Percentiles rank a stretch among this genome's conserved stretches.
Conservation (phyloP, 2,888 invertebrate genomes). For the Lithophane ornitopus region DNA sequence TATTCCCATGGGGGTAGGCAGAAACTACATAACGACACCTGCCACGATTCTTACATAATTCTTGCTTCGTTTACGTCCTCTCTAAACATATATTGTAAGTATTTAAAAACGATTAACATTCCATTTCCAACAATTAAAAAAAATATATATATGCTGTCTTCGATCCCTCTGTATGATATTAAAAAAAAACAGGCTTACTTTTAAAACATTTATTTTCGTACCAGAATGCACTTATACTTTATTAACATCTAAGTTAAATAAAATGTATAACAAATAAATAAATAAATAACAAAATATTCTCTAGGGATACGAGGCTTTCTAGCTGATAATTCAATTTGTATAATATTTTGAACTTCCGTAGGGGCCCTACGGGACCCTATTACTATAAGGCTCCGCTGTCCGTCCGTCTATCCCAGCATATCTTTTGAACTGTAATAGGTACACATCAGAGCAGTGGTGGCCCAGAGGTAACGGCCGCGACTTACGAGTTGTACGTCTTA, state of each 20-base stretch:
- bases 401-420: no score
- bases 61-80: no score
- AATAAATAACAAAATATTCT: slow-evolving; percentile 36
- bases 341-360: not conserved
- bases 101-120: not conserved
- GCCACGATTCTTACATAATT: no score
- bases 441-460: no score
- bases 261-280: slow-evolving; percentile 35
- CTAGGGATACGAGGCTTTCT: not conserved
- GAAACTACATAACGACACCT: no score
- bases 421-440: no score
- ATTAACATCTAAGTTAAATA: slow-evolving; percentile 18
- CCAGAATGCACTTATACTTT: slow-evolving; percentile 16
- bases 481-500: no score
- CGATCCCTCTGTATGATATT: not conserved
- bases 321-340: not conserved
- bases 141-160: not conserved
- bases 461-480: no score
- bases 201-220: slow-evolving; percentile 45
- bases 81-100: no score
- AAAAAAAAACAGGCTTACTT: not conserved
- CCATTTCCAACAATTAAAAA: not conserved
- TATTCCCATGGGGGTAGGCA: no score
- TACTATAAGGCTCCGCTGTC: no score
- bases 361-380: no score